A percentile compares a stretch with the other conserved stretches of the same genome.
Evolutionary conservation across 1,140 invertebrate genomes (phyloP).

Genomic region (Holotrichia oblita): DNA sequence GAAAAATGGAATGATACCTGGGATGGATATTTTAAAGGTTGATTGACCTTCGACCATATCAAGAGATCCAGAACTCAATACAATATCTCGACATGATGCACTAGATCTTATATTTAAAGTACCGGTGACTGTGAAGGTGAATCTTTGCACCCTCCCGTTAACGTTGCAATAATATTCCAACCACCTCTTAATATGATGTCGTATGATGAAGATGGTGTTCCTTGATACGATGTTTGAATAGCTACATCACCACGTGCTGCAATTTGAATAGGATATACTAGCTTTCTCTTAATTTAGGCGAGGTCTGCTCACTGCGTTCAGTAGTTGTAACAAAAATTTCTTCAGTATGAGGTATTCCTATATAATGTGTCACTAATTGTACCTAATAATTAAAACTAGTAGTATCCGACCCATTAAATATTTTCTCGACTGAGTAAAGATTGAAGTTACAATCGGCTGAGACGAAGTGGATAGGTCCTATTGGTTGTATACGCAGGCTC

Average conservation of each 20-base stretch:
- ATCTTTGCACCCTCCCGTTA: background rate
- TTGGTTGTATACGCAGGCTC: background rate
- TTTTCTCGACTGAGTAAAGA: background rate
- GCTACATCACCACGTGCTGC: background rate
- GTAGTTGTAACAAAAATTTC: background rate
- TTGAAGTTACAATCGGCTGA: background rate
- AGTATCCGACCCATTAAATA: background rate
- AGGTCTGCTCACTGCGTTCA: background rate
- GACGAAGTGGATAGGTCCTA: background rate
- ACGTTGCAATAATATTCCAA: slow-evolving; percentile 6
- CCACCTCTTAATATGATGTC: background rate
- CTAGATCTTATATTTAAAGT: background rate
- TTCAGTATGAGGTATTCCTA: background rate
- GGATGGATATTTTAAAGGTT: background rate
- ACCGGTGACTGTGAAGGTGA: background rate
- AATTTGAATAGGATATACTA: background rate
- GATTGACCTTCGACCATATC: background rate
- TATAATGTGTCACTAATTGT: background rate
- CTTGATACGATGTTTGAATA: background rate
- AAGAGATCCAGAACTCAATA: background rate
- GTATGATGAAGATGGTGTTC: background rate
- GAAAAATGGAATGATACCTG: background rate
- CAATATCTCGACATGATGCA: background rate
- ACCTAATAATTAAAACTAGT: background rate
- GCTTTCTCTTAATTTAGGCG: no score